phyloP scores from a whole-genome alignment of 2,113 vertebrate genomes.

The Nothocercus nigrocapillus region DNA sequence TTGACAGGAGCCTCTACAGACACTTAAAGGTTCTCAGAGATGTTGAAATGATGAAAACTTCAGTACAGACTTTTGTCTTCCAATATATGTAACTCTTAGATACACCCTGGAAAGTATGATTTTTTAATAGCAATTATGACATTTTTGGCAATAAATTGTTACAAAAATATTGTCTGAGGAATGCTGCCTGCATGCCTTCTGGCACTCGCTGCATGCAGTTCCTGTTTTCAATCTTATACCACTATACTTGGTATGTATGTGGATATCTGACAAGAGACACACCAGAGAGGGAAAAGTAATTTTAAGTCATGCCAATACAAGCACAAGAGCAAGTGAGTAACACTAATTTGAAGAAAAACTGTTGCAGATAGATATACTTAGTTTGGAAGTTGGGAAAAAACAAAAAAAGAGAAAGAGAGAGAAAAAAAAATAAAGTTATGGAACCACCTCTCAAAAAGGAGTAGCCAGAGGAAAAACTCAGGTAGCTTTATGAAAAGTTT shows the following conservation, averaged over 20 bases:
- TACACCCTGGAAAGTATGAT: neutral
- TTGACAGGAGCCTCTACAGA: neutral
- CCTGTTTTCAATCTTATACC: neutral
- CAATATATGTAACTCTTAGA: neutral
- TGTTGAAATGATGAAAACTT: neutral
- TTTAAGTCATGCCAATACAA: neutral
- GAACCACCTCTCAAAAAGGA: neutral
- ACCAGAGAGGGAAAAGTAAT: neutral
- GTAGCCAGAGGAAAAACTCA: neutral
- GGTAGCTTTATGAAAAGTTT: neutral
- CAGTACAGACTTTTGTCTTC: neutral
- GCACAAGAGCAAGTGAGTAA: neutral
- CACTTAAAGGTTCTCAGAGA: neutral
- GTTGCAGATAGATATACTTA: accelerated
- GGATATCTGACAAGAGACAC: neutral
- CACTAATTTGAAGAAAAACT: neutral
- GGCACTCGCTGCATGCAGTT: neutral
- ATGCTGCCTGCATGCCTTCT: neutral
- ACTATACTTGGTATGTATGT: neutral
- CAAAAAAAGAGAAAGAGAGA: no score
- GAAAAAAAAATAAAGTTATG: neutral
- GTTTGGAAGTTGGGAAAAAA: neutral
- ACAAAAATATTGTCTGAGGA: neutral
- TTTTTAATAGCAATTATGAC: neutral
- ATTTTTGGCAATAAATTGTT: neutral